Evolutionary conservation across 1,140 invertebrate species (phyloP).

Genomic region (Listronotus oregonensis): DNA sequence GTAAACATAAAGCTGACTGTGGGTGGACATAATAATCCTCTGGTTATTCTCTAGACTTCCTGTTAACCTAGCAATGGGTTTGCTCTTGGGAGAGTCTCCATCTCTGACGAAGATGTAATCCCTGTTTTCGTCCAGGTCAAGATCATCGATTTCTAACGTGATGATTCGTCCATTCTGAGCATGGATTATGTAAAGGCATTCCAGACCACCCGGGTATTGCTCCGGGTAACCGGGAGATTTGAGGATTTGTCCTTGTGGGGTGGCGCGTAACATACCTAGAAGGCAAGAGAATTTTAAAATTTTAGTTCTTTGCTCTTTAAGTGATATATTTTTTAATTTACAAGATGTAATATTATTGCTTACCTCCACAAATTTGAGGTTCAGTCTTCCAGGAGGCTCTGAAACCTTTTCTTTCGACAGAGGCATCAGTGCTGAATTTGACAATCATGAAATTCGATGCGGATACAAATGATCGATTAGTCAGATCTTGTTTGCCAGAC

Average conservation of each 20-base stretch:
- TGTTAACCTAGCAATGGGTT: slow-evolving; percentile 80
- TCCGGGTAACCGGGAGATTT: slow-evolving; percentile 90
- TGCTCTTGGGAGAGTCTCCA: slow-evolving; percentile 83
- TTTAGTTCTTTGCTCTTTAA: no score
- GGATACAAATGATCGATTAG: slow-evolving; percentile 84
- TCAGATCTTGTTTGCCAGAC: slow-evolving; percentile 85
- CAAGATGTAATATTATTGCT: neutral
- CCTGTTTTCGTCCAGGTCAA: slow-evolving; percentile 83
- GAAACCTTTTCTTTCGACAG: slow-evolving; percentile 93
- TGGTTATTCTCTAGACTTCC: slow-evolving; percentile 79
- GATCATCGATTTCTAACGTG: slow-evolving; percentile 87
- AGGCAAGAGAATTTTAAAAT: no score
- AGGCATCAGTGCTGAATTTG: slow-evolving; percentile 92
- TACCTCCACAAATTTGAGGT: slow-evolving; percentile 82
- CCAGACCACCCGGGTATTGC: slow-evolving; percentile 90
- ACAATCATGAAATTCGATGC: slow-evolving; percentile 98
- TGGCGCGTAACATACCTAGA: slow-evolving; percentile 72
- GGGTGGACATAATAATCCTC: slow-evolving; percentile 87
- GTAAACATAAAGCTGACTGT: slow-evolving; percentile 87
- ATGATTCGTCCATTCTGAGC: slow-evolving; percentile 87
- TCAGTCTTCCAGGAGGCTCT: slow-evolving; percentile 92
- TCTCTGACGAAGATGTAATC: slow-evolving; percentile 90
- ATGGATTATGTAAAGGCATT: slow-evolving; percentile 91
- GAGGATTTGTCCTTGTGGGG: slow-evolving; percentile 79
- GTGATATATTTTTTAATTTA: no score